phyloP scores from a whole-genome alignment of 1,140 invertebrate species.

The Lamellibrachia luymesi region DNA sequence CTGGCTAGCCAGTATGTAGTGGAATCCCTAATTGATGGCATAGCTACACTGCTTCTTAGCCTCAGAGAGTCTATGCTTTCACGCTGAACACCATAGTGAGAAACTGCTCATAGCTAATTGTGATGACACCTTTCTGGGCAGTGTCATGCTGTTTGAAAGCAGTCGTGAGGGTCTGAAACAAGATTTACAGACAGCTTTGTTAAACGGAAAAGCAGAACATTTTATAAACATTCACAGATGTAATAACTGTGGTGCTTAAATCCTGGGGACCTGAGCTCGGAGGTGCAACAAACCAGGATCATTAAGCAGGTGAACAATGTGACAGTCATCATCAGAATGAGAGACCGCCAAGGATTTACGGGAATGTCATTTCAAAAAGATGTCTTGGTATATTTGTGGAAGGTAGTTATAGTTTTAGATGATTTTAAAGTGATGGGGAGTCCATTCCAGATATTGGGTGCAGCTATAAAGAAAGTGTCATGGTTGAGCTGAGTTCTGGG shows the following conservation, averaged over 20 bases:
- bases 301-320: no score
- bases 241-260: not conserved
- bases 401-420: no score
- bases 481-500: no score
- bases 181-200: slow-evolving; percentile 27
- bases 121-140: slow-evolving; percentile 92
- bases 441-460: no score
- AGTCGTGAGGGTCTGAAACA: slow-evolving; percentile 81
- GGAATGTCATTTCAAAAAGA: no score
- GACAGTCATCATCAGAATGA: no score
- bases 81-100: slow-evolving; percentile 82
- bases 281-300: no score
- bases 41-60: not conserved
- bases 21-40: not conserved
- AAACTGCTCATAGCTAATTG: slow-evolving; percentile 96
- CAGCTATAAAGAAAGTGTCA: no score
- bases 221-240: not conserved
- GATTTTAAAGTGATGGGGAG: no score
- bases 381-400: no score
- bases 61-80: not conserved
- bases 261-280: no score
- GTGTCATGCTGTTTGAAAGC: slow-evolving; percentile 87
- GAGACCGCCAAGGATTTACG: no score
- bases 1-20: not conserved
- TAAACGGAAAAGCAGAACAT: not conserved